Conservation (phyloP, 1,140 invertebrate species). For the Leptinotarsa defecta region DNA sequence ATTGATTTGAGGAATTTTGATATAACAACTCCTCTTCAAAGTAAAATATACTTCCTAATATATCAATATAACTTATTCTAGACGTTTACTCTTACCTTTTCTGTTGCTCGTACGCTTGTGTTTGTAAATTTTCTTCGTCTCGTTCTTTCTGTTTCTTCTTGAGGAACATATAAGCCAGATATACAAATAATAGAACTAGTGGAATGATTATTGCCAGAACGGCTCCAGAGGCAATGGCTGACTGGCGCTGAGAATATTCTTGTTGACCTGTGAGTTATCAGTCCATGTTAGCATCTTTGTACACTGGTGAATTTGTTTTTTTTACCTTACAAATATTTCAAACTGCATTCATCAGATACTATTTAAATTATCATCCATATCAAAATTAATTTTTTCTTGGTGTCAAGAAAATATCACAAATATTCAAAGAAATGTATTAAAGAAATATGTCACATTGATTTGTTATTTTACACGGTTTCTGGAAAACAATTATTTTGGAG, state of each 20-base stretch:
- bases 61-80: no score
- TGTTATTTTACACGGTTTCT: no score
- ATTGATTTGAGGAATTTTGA: no score
- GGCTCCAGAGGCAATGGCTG: slow-evolving; percentile 77
- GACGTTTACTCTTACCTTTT: slow-evolving; percentile 10
- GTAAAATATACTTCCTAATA: no score
- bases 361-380: not conserved
- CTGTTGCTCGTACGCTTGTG: slow-evolving; percentile 22
- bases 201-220: slow-evolving; percentile 76
- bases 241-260: slow-evolving; percentile 75
- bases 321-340: not conserved
- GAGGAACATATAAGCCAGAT: slow-evolving; percentile 69
- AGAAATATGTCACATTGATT: no score
- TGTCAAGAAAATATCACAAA: no score
- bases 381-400: not conserved
- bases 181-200: slow-evolving; percentile 72
- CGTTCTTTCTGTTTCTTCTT: slow-evolving; percentile 61
- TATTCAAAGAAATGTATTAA: no score
- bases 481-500: no score
- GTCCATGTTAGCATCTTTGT: not conserved
- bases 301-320: not conserved
- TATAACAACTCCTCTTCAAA: no score
- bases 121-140: slow-evolving; percentile 50
- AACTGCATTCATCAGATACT: not conserved
- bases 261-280: slow-evolving; percentile 66